Evolutionary conservation across 1,140 invertebrate species (phyloP).

Genomic region (Lepidostoma basale): DNA sequence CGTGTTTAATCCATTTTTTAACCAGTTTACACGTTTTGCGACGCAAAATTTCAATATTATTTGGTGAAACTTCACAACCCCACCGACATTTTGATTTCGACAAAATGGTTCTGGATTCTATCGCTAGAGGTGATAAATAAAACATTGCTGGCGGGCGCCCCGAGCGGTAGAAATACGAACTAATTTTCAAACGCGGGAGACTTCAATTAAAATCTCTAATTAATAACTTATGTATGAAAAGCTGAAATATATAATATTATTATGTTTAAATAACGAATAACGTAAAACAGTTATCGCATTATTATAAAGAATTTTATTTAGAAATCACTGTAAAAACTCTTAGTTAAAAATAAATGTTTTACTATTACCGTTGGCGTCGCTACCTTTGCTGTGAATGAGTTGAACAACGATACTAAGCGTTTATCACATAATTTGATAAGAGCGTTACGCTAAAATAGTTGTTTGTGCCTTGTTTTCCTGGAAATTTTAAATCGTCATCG

Average conservation of each 20-base stretch:
- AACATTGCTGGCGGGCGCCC: neutral
- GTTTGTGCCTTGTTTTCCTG: slow-evolving; percentile 27
- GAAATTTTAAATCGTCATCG: slow-evolving; percentile 27
- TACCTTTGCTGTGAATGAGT: slow-evolving; percentile 3
- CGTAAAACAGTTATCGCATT: no score
- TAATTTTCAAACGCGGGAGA: neutral
- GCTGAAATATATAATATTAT: neutral
- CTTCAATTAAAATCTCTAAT: neutral
- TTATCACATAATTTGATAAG: slow-evolving; percentile 20
- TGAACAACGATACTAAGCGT: neutral
- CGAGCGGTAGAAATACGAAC: slow-evolving; percentile 18
- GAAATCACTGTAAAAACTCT: neutral
- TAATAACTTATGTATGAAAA: neutral
- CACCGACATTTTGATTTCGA: slow-evolving; percentile 26
- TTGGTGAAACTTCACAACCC: slow-evolving; percentile 21
- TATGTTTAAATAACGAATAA: no score
- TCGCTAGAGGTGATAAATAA: slow-evolving; percentile 31
- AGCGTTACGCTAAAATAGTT: slow-evolving; percentile 22
- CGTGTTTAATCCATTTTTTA: slow-evolving; percentile 29
- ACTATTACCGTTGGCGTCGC: slow-evolving; percentile 11
- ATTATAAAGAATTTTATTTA: no score
- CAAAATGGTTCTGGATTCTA: slow-evolving; percentile 33
- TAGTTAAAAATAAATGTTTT: neutral
- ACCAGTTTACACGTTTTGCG: slow-evolving; percentile 5
- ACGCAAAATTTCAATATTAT: slow-evolving; percentile 14